Evolutionary conservation across 2,888 invertebrate genomes (phyloP).

Genomic region (Lepidochrysops patricia): DNA sequence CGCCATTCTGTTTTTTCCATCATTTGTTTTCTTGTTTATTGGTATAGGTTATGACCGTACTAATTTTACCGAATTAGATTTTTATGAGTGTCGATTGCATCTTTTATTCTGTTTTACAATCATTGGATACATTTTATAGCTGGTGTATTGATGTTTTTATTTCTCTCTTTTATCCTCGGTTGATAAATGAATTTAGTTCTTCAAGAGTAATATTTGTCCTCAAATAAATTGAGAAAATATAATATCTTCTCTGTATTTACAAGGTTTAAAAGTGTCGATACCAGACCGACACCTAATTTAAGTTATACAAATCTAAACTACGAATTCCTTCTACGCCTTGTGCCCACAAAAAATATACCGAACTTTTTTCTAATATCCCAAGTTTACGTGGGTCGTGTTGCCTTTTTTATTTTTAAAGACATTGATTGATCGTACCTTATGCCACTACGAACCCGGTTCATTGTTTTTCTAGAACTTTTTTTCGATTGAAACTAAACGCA

Average conservation of each 20-base stretch:
- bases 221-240: neutral
- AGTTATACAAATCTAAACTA: neutral
- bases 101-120: neutral
- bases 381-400: constrained; percentile 67
- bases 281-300: constrained; percentile 26
- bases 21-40: neutral
- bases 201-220: no score
- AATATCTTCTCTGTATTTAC: constrained; percentile 13
- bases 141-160: neutral
- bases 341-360: constrained; percentile 48
- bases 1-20: neutral
- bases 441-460: constrained; percentile 59
- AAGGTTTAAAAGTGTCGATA: constrained; percentile 23
- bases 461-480: constrained; percentile 43
- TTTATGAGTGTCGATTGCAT: neutral
- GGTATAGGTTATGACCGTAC: neutral
- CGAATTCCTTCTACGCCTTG: constrained; percentile 11
- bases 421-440: constrained; percentile 72
- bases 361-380: constrained; percentile 55
- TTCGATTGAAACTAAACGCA: constrained; percentile 7
- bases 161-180: neutral
- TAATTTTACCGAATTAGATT: neutral
- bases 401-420: constrained; percentile 66
- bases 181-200: neutral
- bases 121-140: neutral